Conservation (phyloP, 2,113 vertebrate genomes). For the Crypturellus undulatus region DNA sequence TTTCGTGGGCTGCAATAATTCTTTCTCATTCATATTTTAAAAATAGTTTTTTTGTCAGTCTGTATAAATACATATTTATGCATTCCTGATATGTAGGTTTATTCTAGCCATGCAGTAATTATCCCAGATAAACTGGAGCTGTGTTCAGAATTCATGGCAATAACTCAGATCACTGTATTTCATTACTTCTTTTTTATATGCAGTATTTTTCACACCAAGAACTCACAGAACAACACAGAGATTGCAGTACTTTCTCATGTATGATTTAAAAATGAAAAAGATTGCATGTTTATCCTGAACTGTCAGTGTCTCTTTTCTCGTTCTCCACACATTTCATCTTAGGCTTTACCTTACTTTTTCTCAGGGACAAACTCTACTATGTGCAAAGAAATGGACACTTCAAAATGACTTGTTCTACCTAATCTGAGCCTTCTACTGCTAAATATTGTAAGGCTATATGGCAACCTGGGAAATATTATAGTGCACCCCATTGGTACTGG, state of each 20-base stretch:
- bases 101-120: not conserved
- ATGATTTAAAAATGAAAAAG: not conserved
- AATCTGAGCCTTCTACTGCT: not conserved
- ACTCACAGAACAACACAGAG: not conserved
- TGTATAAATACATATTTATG: not conserved
- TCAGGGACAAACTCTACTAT: not conserved
- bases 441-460: rapidly evolving
- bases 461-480: not conserved
- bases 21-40: not conserved
- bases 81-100: not conserved
- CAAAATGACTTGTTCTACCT: not conserved
- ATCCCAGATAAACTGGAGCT: not conserved
- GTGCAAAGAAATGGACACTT: not conserved
- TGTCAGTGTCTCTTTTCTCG: not conserved
- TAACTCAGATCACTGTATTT: not conserved
- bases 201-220: not conserved
- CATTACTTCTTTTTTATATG: not conserved
- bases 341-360: not conserved
- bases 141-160: not conserved
- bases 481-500: not conserved
- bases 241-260: not conserved
- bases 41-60: not conserved
- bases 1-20: not conserved
- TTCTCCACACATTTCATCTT: not conserved
- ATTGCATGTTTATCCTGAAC: not conserved